These are phyloP conservation scores for Ctenicera cuprea DNA, from an alignment of 2,888 invertebrate genomes.

Conservation along the genomic window DNA sequence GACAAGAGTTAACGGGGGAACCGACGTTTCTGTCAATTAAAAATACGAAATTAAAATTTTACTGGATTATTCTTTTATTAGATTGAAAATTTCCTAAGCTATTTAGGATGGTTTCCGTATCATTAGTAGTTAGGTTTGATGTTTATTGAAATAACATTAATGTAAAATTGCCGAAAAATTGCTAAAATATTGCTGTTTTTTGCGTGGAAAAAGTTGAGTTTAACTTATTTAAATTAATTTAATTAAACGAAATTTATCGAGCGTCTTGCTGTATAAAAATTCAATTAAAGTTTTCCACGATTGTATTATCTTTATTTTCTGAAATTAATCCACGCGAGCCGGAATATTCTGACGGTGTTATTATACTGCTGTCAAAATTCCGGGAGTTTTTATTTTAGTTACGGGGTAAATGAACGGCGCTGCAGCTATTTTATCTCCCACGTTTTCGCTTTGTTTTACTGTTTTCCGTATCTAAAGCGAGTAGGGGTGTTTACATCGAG, in stretches of 20 bases:
- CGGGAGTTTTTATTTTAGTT: constrained; percentile 33
- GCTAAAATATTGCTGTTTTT: too few relatives aligned
- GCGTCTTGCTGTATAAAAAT: constrained; percentile 31
- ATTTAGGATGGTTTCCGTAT: too few relatives aligned
- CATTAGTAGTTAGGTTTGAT: too few relatives aligned
- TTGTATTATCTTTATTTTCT: constrained; percentile 37
- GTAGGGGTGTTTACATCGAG: constrained; percentile 32
- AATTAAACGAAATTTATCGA: constrained; percentile 15
- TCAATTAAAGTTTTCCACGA: constrained; percentile 44
- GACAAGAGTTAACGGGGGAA: too few relatives aligned
- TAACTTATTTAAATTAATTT: background rate
- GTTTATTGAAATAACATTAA: too few relatives aligned
- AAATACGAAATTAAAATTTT: too few relatives aligned
- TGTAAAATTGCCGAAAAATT: too few relatives aligned
- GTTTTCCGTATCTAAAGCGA: constrained; percentile 35
- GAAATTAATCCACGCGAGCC: constrained; percentile 24
- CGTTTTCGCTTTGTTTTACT: constrained; percentile 32
- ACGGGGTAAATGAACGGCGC: constrained; percentile 31
- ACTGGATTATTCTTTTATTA: too few relatives aligned
- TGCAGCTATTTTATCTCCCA: constrained; percentile 28
- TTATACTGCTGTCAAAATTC: constrained; percentile 33
- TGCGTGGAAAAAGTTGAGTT: background rate
- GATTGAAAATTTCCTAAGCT: too few relatives aligned
- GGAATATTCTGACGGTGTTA: constrained; percentile 13
- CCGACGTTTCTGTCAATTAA: too few relatives aligned